A percentile compares a stretch with the other conserved stretches of the same genome.
These are phyloP conservation scores for Mus minutoides DNA, from an alignment of 2,797 vertebrate genomes.

Conservation along the genomic window DNA sequence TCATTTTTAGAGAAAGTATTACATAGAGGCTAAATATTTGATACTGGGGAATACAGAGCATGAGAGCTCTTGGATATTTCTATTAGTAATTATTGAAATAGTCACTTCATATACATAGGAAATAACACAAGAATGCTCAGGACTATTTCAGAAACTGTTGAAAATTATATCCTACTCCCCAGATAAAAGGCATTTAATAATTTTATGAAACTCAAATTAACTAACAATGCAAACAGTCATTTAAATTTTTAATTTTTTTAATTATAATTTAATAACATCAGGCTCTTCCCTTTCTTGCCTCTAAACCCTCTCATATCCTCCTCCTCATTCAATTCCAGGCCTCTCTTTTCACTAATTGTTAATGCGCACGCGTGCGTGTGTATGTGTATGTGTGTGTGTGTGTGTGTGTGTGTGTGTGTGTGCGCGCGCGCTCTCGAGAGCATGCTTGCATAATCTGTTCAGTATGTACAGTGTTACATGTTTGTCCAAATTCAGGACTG, in stretches of 20 bases:
- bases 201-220: not conserved
- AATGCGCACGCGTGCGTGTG: rapidly evolving
- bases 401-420: not conserved
- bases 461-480: not conserved
- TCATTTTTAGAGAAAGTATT: not conserved
- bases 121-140: not conserved
- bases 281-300: not conserved
- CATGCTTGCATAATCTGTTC: not conserved
- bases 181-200: not conserved
- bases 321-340: not conserved
- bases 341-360: not conserved
- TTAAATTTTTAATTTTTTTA: not conserved
- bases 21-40: not conserved
- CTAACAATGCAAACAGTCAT: not conserved
- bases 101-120: not conserved
- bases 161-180: not conserved
- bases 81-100: not conserved
- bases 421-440: too few relatives aligned
- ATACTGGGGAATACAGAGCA: too few relatives aligned
- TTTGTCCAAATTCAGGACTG: not conserved
- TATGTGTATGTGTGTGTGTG: too few relatives aligned
- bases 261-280: not conserved
- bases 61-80: not conserved
- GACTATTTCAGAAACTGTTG: not conserved
- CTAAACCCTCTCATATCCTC: too few relatives aligned